Conservation (phyloP, 2,888 invertebrate genomes). For the Acleris holmiana region DNA sequence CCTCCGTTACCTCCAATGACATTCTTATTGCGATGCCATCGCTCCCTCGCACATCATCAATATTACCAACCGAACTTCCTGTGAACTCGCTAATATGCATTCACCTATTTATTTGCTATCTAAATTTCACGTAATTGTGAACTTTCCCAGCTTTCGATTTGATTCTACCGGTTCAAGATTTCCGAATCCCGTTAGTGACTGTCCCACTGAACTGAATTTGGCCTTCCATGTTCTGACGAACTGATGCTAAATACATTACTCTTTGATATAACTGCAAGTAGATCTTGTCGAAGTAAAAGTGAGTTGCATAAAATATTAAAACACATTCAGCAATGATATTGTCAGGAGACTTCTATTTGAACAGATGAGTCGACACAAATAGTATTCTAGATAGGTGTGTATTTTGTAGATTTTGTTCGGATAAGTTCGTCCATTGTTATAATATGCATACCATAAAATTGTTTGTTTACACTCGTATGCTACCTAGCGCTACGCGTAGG, state of each 20-base stretch:
- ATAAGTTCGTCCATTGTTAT: too few species aligned
- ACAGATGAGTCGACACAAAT: too few species aligned
- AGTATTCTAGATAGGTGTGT: too few species aligned
- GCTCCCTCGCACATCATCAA: constrained; percentile 13
- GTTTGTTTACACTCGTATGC: too few species aligned
- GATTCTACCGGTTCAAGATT: constrained; percentile 62
- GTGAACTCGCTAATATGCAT: constrained; percentile 26
- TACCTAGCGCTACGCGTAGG: too few species aligned
- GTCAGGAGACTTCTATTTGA: too few species aligned
- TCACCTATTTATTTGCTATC: constrained; percentile 31
- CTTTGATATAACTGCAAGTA: constrained; percentile 14
- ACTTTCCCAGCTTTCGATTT: constrained; percentile 80
- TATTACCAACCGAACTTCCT: constrained; percentile 1
- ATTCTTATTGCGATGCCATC: constrained; percentile 23
- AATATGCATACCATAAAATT: too few species aligned
- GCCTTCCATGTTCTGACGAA: constrained; percentile 53
- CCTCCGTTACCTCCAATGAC: constrained; percentile 22
- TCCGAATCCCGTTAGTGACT: constrained; percentile 69
- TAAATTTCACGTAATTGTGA: constrained; percentile 66
- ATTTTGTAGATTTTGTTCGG: too few species aligned
- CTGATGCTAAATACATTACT: constrained; percentile 29
- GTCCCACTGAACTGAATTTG: constrained; percentile 67
- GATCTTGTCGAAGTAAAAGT: constrained; percentile 26
- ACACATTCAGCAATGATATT: too few species aligned
- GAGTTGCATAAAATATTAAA: constrained; percentile 2